phyloP scores from a whole-genome alignment of 2,797 vertebrate genomes.

The Hirundo rustica region DNA sequence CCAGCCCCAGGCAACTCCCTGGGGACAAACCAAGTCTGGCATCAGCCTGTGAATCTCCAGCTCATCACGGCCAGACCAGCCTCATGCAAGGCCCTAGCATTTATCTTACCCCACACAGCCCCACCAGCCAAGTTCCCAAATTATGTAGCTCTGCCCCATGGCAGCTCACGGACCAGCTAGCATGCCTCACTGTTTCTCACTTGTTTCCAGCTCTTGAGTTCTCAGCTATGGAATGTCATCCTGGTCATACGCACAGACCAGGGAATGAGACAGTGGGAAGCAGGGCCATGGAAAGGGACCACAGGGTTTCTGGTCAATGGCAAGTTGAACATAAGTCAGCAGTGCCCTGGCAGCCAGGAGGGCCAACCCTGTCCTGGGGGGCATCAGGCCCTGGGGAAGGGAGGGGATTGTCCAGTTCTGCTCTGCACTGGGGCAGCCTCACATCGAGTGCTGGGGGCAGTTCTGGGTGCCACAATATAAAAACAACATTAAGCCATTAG shows the following conservation, averaged over 20 bases:
- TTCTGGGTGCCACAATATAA: rapidly evolving
- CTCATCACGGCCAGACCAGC: rapidly evolving
- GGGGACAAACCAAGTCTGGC: not conserved
- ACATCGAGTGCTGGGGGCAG: not conserved
- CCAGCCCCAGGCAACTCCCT: not conserved
- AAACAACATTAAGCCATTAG: rapidly evolving
- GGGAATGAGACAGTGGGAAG: rapidly evolving
- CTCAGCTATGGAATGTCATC: not conserved
- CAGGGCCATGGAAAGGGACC: rapidly evolving
- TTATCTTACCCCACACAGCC: too few relatives aligned
- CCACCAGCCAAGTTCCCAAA: not conserved
- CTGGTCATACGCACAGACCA: rapidly evolving
- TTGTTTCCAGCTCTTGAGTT: not conserved
- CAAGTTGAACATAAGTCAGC: rapidly evolving
- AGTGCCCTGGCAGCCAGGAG: not conserved
- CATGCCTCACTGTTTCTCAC: not conserved
- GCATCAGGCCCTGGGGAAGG: rapidly evolving
- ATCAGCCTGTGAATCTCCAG: not conserved
- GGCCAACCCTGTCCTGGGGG: rapidly evolving
- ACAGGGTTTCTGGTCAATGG: rapidly evolving
- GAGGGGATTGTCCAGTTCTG: not conserved
- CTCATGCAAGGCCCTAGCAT: rapidly evolving
- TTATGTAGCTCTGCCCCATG: rapidly evolving
- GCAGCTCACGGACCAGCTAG: not conserved
- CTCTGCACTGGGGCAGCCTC: rapidly evolving